Conservation (phyloP, 2,113 vertebrate genomes). For the Colius striatus region DNA sequence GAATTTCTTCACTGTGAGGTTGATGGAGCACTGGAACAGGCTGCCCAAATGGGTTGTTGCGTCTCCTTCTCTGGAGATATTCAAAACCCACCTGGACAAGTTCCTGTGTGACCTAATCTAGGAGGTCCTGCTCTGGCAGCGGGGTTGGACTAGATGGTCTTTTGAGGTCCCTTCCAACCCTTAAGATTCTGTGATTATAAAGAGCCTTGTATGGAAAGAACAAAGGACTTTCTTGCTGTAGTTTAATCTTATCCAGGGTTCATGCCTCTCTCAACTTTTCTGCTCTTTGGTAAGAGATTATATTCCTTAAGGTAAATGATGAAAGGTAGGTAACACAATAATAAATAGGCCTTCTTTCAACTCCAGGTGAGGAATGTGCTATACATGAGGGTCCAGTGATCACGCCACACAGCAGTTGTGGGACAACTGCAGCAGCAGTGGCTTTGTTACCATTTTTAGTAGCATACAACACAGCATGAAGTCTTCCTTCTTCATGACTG, state of each 20-base stretch:
- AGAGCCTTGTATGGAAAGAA: neutral
- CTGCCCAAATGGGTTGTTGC: no score
- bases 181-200: neutral
- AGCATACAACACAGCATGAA: neutral
- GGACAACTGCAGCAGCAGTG: neutral
- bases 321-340: neutral
- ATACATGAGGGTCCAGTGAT: neutral
- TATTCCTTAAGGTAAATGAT: neutral
- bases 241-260: neutral
- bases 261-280: fast-evolving
- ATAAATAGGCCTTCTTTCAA: neutral
- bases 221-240: neutral
- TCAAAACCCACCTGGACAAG: no score
- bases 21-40: no score
- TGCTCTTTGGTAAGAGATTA: neutral
- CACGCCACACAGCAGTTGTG: neutral
- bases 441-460: neutral
- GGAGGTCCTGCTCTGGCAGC: no score
- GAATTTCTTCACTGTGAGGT: no score
- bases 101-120: no score
- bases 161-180: no score
- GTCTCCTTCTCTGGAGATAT: no score
- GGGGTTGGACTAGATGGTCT: no score
- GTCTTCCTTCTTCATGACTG: neutral
- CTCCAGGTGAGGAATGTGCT: neutral